phyloP scores from a whole-genome alignment of 1,140 invertebrate genomes.

The Nixonia krombeini region DNA sequence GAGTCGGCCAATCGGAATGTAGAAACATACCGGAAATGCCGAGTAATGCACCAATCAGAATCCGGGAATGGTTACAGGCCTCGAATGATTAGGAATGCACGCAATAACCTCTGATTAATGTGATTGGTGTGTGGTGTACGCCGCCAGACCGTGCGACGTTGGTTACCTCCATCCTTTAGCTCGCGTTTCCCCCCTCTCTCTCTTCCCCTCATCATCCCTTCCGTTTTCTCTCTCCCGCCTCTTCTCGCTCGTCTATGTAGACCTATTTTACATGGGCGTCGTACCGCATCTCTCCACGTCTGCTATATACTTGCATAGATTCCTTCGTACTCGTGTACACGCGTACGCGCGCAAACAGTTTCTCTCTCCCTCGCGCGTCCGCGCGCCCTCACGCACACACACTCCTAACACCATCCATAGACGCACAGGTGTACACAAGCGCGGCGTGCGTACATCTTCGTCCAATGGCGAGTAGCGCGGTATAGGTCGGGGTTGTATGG shows the following conservation, averaged over 20 bases:
- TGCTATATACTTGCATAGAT: conserved; percentile 13
- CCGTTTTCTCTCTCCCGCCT: conserved; percentile 21
- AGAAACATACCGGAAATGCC: conserved; percentile 72
- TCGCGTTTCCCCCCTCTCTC: conserved; percentile 54
- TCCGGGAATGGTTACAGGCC: conserved; percentile 71
- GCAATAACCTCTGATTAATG: conserved; percentile 74
- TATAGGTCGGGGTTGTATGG: conserved; percentile 40
- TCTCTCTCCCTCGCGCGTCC: background rate
- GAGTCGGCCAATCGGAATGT: conserved; percentile 71
- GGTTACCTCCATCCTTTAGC: conserved; percentile 60
- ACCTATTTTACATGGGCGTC: conserved; percentile 37
- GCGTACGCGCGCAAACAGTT: background rate
- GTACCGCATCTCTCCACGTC: conserved; percentile 21
- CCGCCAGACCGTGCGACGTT: conserved; percentile 34
- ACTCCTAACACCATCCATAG: no score
- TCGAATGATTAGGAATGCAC: conserved; percentile 73
- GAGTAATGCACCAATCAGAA: conserved; percentile 73
- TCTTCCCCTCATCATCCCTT: conserved; percentile 43
- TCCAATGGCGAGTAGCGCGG: conserved; percentile 51
- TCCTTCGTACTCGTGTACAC: conserved; percentile 18
- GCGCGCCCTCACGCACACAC: no score
- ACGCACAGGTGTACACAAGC: conserved; percentile 22
- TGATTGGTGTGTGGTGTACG: conserved; percentile 66
- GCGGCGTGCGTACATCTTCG: conserved; percentile 48
- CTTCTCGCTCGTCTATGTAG: conserved; percentile 24